These are phyloP conservation scores for Cephus pygmeus DNA, from an alignment of 2,888 invertebrate genomes.

Conservation along the genomic window DNA sequence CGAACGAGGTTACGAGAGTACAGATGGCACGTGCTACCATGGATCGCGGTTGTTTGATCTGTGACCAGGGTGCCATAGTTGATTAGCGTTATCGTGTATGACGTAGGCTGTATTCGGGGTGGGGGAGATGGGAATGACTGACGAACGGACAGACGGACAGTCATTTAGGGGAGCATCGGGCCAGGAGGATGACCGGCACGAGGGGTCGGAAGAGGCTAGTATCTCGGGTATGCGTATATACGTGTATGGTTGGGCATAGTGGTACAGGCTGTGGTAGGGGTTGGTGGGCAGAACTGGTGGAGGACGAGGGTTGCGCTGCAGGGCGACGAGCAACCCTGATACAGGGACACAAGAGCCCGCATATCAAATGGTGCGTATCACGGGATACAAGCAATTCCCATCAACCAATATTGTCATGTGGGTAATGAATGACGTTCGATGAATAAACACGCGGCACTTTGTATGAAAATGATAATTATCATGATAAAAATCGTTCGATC, in stretches of 20 bases:
- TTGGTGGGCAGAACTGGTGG: conserved; percentile 7
- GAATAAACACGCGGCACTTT: conserved; percentile 60
- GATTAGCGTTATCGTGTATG: conserved; percentile 29
- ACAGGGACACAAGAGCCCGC: conserved; percentile 48
- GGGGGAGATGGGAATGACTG: not conserved
- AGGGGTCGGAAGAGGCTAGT: not conserved
- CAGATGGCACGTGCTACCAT: not conserved
- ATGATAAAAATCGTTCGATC: conserved; percentile 19
- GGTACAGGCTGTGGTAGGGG: not conserved
- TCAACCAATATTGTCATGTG: conserved; percentile 65
- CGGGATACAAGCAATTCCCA: conserved; percentile 63
- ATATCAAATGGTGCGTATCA: conserved; percentile 64
- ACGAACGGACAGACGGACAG: not conserved
- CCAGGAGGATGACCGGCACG: conserved; percentile 8
- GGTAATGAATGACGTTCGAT: conserved; percentile 63
- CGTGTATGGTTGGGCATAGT: no score
- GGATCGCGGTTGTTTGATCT: not conserved
- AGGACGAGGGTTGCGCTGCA: conserved; percentile 9
- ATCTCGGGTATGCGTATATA: not conserved
- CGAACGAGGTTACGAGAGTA: not conserved
- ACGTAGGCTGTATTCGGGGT: not conserved
- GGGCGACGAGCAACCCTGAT: conserved; percentile 13
- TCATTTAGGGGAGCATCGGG: conserved; percentile 17
- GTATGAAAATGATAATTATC: conserved; percentile 47
- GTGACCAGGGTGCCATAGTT: conserved; percentile 8